phyloP scores from a whole-genome alignment of 2,888 invertebrate species.

The Rotaria magnacalcarata region DNA sequence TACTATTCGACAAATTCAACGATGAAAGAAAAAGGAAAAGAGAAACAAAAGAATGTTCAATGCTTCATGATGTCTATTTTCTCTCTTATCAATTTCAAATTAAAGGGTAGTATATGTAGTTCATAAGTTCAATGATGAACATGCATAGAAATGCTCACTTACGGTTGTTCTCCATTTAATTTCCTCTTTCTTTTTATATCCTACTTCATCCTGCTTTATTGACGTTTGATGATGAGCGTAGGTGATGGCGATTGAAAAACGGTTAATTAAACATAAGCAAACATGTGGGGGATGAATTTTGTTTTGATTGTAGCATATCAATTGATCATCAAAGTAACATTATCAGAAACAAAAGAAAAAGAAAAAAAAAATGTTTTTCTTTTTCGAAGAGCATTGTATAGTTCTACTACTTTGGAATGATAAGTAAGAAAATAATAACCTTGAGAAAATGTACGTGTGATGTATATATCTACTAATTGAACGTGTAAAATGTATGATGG shows the following conservation, averaged over 20 bases:
- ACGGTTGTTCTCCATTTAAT: not conserved
- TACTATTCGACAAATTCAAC: not conserved
- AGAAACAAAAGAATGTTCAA: constrained; percentile 4
- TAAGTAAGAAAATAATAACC: not conserved
- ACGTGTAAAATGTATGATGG: not conserved
- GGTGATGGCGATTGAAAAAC: not conserved
- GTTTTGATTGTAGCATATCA: not conserved
- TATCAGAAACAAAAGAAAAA: no score
- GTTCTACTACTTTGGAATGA: not conserved
- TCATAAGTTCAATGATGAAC: not conserved
- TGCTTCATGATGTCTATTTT: not conserved
- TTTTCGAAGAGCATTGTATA: not conserved
- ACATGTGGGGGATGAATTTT: not conserved
- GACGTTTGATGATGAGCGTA: not conserved
- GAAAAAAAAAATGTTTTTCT: not conserved
- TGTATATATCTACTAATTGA: not conserved
- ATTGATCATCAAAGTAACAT: not conserved
- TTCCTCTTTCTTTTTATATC: not conserved
- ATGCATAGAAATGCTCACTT: not conserved
- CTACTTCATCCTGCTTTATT: not conserved
- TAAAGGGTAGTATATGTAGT: not conserved
- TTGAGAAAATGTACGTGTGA: not conserved
- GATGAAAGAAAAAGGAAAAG: not conserved
- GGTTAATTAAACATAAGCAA: not conserved
- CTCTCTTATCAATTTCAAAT: not conserved